phyloP scores from a whole-genome alignment of 2,113 vertebrate species.

The Osmerus eperlanus region DNA sequence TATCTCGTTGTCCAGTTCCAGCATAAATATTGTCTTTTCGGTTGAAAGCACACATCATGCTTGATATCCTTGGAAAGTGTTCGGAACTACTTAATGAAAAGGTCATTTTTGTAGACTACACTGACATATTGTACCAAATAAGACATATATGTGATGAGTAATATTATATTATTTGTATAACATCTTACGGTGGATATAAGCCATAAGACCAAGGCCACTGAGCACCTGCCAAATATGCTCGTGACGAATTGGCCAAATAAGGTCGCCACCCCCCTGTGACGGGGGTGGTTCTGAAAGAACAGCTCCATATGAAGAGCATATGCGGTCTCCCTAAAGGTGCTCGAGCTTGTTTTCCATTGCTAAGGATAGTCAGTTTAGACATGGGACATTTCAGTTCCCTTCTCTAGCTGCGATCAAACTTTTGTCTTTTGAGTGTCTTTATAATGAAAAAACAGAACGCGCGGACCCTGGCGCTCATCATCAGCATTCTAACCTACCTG shows the following conservation, averaged over 20 bases:
- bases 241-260: conserved; percentile 68
- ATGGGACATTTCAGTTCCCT: background rate
- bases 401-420: conserved; percentile 1
- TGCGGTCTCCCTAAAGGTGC: conserved; percentile 8
- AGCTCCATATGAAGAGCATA: conserved; percentile 68
- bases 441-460: conserved; percentile 96
- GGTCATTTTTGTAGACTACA: background rate
- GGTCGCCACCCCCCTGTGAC: conserved; percentile 17
- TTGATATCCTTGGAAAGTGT: conserved; percentile 24
- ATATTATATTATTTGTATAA: no score
- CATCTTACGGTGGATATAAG: no score
- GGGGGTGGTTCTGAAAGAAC: conserved; percentile 85
- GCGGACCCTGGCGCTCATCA: conserved; percentile 88
- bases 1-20: conserved; percentile 58
- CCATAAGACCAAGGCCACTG: no score
- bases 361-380: conserved; percentile 2
- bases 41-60: conserved; percentile 19
- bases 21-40: conserved; percentile 48
- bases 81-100: conserved; percentile 6
- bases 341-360: no score
- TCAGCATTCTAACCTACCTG: conserved; percentile 96
- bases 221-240: conserved; percentile 15
- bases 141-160: background rate
- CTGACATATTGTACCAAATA: background rate
- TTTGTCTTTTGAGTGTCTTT: conserved; percentile 8